phyloP scores from a whole-genome alignment of 2,888 invertebrate species.

The Chaetoderma sp. region DNA sequence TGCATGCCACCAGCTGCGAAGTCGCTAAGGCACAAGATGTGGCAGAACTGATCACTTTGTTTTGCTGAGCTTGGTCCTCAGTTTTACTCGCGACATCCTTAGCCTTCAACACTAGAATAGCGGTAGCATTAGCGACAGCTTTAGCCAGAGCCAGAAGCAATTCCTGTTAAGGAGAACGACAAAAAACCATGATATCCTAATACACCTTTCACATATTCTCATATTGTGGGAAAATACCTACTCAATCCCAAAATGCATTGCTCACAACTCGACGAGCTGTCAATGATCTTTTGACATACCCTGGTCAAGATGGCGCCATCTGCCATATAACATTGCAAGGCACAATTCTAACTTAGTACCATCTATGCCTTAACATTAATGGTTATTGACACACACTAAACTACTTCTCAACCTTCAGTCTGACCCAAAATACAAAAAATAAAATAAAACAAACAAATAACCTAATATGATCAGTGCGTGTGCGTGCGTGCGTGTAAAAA shows the following conservation, averaged over 20 bases:
- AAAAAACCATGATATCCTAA: slow-evolving; percentile 30
- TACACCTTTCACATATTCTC: too few relatives aligned
- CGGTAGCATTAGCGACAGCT: slow-evolving; percentile 97
- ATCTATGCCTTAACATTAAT: too few relatives aligned
- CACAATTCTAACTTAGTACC: too few relatives aligned
- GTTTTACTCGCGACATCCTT: slow-evolving; percentile 93
- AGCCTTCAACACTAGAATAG: slow-evolving; percentile 93
- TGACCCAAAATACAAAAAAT: background rate
- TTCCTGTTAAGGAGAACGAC: slow-evolving; percentile 73
- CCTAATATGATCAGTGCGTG: too few relatives aligned
- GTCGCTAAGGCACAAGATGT: slow-evolving; percentile 97
- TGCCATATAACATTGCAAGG: too few relatives aligned
- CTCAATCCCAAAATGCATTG: too few relatives aligned
- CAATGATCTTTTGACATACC: too few relatives aligned
- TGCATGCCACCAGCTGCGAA: slow-evolving; percentile 96
- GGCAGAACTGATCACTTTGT: slow-evolving; percentile 92
- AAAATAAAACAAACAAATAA: too few relatives aligned
- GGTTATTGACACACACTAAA: background rate
- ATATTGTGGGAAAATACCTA: too few relatives aligned
- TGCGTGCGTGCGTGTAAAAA: too few relatives aligned
- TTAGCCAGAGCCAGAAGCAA: slow-evolving; percentile 93
- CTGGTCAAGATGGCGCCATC: too few relatives aligned
- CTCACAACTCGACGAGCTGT: too few relatives aligned
- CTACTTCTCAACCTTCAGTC: background rate
- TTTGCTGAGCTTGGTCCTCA: slow-evolving; percentile 85